phyloP scores from a whole-genome alignment of 1,140 invertebrate genomes.

The Zaprionus vittiger region DNA sequence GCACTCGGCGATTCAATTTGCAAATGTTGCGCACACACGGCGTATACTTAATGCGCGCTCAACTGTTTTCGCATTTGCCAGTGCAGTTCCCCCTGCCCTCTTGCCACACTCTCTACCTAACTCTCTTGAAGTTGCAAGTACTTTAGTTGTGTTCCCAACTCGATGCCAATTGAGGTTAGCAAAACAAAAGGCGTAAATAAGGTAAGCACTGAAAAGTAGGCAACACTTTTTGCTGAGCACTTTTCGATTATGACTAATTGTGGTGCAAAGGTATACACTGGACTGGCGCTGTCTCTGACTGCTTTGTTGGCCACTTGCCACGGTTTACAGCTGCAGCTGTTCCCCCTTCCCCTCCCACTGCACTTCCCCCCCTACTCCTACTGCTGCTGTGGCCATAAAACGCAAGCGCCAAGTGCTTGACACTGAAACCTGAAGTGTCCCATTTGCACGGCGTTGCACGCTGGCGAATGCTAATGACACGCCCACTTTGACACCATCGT shows the following conservation, averaged over 20 bases:
- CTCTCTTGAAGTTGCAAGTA: slow-evolving; percentile 14
- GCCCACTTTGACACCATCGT: slow-evolving; percentile 28
- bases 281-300: slow-evolving; percentile 1
- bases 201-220: slow-evolving; percentile 41
- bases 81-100: background rate
- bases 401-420: slow-evolving; percentile 68
- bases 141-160: slow-evolving; percentile 25
- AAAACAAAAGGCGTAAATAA: slow-evolving; percentile 10
- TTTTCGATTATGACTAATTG: slow-evolving; percentile 75
- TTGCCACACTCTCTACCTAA: background rate
- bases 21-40: slow-evolving; percentile 19
- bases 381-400: slow-evolving; percentile 53
- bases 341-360: slow-evolving; percentile 19
- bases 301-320: slow-evolving; percentile 60
- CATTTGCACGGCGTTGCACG: slow-evolving; percentile 67
- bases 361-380: slow-evolving; percentile 15
- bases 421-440: slow-evolving; percentile 69
- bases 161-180: slow-evolving; percentile 14
- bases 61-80: background rate
- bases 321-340: slow-evolving; percentile 3
- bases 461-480: slow-evolving; percentile 59
- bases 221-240: slow-evolving; percentile 34
- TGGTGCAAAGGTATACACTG: slow-evolving; percentile 24
- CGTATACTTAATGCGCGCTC: slow-evolving; percentile 53
- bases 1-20: slow-evolving; percentile 27